phyloP scores from a whole-genome alignment of 2,113 vertebrate genomes.

The Cygnus buccinator region DNA sequence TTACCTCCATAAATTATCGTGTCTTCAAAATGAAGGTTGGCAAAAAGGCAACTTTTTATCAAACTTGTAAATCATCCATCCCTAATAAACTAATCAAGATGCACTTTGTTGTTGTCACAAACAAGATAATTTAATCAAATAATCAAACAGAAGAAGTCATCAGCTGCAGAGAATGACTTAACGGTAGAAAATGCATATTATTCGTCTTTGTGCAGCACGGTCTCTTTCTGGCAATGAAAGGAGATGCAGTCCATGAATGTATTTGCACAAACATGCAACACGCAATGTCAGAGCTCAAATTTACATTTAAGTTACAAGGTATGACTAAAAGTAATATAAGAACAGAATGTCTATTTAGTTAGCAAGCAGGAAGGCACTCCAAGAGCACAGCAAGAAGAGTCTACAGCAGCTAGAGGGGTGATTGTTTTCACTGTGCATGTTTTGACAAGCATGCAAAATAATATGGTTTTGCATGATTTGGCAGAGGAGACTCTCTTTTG shows the following conservation, averaged over 20 bases:
- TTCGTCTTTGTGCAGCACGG: not conserved
- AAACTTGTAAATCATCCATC: not conserved
- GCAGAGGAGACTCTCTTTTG: rapidly evolving
- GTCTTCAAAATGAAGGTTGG: not conserved
- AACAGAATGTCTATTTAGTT: not conserved
- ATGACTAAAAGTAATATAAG: not conserved
- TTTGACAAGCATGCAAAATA: not conserved
- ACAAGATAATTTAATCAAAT: not conserved
- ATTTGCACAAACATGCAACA: not conserved
- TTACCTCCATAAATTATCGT: not conserved
- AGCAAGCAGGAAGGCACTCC: not conserved
- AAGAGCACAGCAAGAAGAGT: not conserved
- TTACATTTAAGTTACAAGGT: not conserved
- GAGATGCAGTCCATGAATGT: not conserved
- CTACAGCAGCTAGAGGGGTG: not conserved
- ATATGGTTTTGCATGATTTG: not conserved
- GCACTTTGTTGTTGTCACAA: constrained; percentile 12
- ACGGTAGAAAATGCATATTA: not conserved
- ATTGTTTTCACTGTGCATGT: not conserved
- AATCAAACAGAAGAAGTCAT: not conserved
- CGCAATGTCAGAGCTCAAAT: not conserved
- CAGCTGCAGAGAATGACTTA: not conserved
- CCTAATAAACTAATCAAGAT: not conserved
- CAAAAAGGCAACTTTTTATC: not conserved
- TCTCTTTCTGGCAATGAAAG: not conserved